Percentiles rank a stretch among this genome's conserved stretches.
Conservation (phyloP, 2,888 invertebrate species). For the Epirrhoe tristata region DNA sequence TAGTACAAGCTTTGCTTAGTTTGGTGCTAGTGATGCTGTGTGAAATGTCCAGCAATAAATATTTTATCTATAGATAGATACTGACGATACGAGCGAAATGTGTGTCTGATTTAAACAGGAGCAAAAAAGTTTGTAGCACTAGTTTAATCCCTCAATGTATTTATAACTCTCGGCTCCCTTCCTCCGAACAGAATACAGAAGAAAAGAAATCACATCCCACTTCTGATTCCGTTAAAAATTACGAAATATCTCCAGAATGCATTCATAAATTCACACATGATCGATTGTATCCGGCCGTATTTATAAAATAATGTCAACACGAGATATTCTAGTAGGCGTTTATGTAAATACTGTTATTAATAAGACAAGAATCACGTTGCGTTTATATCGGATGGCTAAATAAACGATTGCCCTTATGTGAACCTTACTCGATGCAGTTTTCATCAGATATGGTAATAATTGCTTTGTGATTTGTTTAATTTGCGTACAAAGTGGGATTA, state of each 20-base stretch:
- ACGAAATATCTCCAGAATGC: conserved; percentile 1
- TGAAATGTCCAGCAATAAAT: too few species aligned
- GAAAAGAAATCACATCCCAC: conserved; percentile 1
- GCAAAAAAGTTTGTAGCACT: too few species aligned
- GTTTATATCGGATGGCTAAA: conserved; percentile 19
- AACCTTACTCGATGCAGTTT: conserved; percentile 28
- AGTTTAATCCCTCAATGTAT: too few species aligned
- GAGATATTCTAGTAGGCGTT: conserved; percentile 22
- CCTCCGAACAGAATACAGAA: not conserved
- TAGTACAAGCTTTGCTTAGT: too few species aligned
- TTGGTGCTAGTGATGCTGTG: too few species aligned
- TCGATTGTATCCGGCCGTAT: conserved; percentile 28
- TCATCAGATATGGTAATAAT: conserved; percentile 40
- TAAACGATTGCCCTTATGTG: conserved; percentile 33
- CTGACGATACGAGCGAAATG: not conserved
- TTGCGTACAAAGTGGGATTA: conserved; percentile 9
- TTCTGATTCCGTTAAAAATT: conserved; percentile 2
- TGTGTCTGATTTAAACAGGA: not conserved
- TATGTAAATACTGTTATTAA: conserved; percentile 29
- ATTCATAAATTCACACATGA: conserved; percentile 11
- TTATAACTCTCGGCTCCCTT: too few species aligned
- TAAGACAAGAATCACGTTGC: conserved; percentile 18
- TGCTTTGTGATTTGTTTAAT: conserved; percentile 23
- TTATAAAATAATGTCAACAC: conserved; percentile 11
- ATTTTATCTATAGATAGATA: too few species aligned